phyloP scores from a whole-genome alignment of 2,888 invertebrate genomes.

The Koerneria pararmatus region DNA sequence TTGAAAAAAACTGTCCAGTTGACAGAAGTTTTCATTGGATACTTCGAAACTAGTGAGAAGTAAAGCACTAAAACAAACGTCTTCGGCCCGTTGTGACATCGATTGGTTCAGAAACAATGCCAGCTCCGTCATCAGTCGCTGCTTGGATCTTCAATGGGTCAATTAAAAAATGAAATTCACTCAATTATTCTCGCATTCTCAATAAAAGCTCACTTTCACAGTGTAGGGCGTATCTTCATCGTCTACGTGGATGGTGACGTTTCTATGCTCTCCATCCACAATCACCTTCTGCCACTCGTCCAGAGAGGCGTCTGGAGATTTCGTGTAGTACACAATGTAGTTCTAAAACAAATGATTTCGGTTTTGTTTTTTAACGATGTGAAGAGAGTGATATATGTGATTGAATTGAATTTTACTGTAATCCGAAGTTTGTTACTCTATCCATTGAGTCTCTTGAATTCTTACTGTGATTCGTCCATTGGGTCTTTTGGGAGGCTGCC shows the following conservation, averaged over 20 bases:
- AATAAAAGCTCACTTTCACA: slow-evolving; percentile 29
- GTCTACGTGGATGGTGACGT: slow-evolving; percentile 37
- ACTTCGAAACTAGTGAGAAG: too few species aligned
- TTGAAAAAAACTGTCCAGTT: too few species aligned
- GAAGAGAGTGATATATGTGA: slow-evolving; percentile 6
- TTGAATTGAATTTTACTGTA: background rate
- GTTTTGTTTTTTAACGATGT: background rate
- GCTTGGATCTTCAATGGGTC: slow-evolving; percentile 30
- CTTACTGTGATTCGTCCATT: slow-evolving; percentile 49
- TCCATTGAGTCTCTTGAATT: background rate
- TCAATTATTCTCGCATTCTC: background rate
- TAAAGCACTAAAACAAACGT: slow-evolving; percentile 37
- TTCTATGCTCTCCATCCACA: slow-evolving; percentile 42
- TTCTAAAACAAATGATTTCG: slow-evolving; percentile 33
- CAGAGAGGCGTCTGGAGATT: slow-evolving; percentile 49
- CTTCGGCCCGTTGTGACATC: slow-evolving; percentile 57
- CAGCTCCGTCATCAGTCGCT: slow-evolving; percentile 53
- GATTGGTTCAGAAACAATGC: slow-evolving; percentile 56
- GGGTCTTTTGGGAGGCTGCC: slow-evolving; percentile 50
- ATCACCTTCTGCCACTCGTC: slow-evolving; percentile 48
- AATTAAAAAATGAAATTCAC: background rate
- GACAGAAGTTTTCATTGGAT: too few species aligned
- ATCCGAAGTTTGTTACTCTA: background rate
- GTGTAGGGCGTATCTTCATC: slow-evolving; percentile 57
- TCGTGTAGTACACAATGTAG: slow-evolving; percentile 56